Percentiles rank a stretch among this genome's conserved stretches.
phyloP scores from a whole-genome alignment of 2,888 invertebrate genomes.

The Drosophila imparisetae region DNA sequence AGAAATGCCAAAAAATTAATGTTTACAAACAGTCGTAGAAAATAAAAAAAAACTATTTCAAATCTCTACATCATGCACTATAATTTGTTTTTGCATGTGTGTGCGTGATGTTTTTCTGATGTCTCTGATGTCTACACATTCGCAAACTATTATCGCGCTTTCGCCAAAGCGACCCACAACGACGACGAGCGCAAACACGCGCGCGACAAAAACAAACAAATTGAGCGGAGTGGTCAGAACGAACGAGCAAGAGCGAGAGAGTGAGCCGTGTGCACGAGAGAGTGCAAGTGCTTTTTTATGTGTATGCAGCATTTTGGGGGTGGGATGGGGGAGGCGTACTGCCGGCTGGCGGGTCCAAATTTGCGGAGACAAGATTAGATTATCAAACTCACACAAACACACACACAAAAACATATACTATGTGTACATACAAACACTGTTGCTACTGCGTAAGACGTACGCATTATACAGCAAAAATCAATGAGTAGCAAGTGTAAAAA shows the following conservation, averaged over 20 bases:
- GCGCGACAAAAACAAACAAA: constrained; percentile 75
- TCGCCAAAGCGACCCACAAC: constrained; percentile 59
- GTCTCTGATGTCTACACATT: constrained; percentile 31
- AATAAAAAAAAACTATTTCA: constrained; percentile 23
- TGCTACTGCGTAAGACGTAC: constrained; percentile 44
- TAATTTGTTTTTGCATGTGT: constrained; percentile 2
- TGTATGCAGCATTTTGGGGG: constrained; percentile 1
- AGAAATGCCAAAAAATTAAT: constrained; percentile 55
- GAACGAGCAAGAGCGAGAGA: constrained; percentile 12
- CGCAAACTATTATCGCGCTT: constrained; percentile 61
- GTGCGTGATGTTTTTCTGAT: constrained; percentile 7
- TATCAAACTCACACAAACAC: constrained; percentile 38
- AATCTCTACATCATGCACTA: constrained; percentile 41
- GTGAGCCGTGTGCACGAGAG: constrained; percentile 11
- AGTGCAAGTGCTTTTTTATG: constrained; percentile 13
- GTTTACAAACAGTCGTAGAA: constrained; percentile 67
- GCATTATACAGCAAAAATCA: constrained; percentile 67
- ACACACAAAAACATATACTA: not conserved
- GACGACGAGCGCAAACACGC: constrained; percentile 67
- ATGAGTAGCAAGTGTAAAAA: constrained; percentile 67
- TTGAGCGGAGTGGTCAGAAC: constrained; percentile 31
- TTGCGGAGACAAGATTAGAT: constrained; percentile 57
- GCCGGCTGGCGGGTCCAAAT: constrained; percentile 53
- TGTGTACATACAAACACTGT: constrained; percentile 32
- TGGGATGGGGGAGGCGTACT: constrained; percentile 33